Base-by-base conservation (phyloP, 2,888 invertebrate genomes). In the Caenorhabditis macrosperma region DNA sequence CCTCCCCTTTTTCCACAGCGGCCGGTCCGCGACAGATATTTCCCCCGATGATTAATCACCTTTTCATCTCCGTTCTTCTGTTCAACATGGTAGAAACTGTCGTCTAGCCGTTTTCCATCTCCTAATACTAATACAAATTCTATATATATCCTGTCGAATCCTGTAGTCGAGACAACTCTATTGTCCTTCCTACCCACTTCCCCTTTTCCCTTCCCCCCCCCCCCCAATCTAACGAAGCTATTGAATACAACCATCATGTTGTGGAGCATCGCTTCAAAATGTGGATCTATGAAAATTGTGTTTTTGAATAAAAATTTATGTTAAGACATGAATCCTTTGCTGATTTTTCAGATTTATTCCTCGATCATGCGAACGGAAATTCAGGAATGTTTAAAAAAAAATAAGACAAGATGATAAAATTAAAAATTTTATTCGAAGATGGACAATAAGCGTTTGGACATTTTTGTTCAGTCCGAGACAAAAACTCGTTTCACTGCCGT, bases 21-120 rank as follows among this genome's bases (percentile, higher is more conserved):
- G 72, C 72, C 15, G 72, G 72, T 48, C 72, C 72, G 72, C 72
- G 72, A 57, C 72, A 72, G 72, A 72, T 54, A 63, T 64, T 72
- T 64, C 72, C 57, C 69, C 61, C 71, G 61, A 71, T 72, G 72
- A 72, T 48, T 64, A 57, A 72, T 64, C 72, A 72, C 63, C 41
- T 61, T 46, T 72, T 72, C 72, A 72, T 72, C 72, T 64, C 38
- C 38, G 22, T 60, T 52, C 63, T 63, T 63, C 54, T 72, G 57
- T 72, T 64, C 57, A 28, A 72, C 44, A 59, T 57, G 72, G 72
- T 72, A 72, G 72, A 72, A 72, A 63, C 72, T 72, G 72, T 72
- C 72, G 72, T 64, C 72, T 72, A 72, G 72, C 72, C 72, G 72
- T 72, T 72, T 55, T 63, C 35, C 44, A 24, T 26, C 50, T 7